Conservation (phyloP, 1,140 invertebrate species). For the Drosophila neocordata region DNA sequence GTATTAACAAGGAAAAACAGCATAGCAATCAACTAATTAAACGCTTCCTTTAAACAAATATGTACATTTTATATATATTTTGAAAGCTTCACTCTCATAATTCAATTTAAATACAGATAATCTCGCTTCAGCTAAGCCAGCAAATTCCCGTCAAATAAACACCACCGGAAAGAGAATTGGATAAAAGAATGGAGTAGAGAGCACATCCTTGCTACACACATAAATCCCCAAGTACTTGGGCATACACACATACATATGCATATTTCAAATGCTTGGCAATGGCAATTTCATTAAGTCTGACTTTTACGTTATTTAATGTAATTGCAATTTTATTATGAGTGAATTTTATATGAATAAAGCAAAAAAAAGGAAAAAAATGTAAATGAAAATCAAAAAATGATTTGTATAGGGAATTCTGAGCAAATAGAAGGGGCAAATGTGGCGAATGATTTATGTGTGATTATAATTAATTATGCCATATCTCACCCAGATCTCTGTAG, state of each 20-base stretch:
- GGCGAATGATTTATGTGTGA: not conserved
- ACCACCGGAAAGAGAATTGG: not conserved
- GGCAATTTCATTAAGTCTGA: slow-evolving; percentile 2
- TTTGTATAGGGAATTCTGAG: not conserved
- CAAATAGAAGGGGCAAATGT: not conserved
- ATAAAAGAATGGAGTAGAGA: not conserved
- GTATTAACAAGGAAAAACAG: not conserved
- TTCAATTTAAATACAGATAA: not conserved
- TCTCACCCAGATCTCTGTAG: not conserved
- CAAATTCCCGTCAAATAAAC: not conserved
- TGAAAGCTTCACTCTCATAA: not conserved
- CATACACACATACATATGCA: too few species aligned
- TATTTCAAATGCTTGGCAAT: not conserved
- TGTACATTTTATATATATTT: not conserved
- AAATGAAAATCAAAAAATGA: too few species aligned
- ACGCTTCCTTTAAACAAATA: not conserved
- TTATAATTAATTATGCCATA: not conserved
- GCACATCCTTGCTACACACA: not conserved
- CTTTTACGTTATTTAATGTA: not conserved
- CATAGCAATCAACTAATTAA: not conserved
- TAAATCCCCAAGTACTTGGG: slow-evolving; percentile 1
- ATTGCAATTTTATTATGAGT: slow-evolving; percentile 1
- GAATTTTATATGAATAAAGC: not conserved
- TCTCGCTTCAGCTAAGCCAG: not conserved
- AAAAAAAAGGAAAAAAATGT: not conserved